A percentile compares a stretch with the other conserved stretches of the same genome.
Evolutionary conservation across 2,113 vertebrate genomes (phyloP).

Genomic region (Anolis carolinensis): DNA sequence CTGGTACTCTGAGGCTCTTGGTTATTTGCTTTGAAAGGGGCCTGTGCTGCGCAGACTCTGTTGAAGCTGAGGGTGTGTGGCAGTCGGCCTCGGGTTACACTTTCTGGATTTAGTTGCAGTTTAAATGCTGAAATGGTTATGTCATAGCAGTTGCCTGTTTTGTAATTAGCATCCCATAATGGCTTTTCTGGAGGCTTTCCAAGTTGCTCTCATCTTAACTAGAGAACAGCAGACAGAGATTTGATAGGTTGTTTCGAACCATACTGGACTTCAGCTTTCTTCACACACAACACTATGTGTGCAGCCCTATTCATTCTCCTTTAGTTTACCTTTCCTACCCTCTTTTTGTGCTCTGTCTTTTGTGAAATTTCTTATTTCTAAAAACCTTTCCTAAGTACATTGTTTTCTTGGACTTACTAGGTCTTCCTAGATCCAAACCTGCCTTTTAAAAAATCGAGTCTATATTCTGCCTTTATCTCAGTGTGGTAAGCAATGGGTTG

Average conservation of each 20-base stretch:
- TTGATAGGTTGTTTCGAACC: neutral
- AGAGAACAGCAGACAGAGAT: neutral
- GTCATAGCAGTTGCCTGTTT: neutral
- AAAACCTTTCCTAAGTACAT: neutral
- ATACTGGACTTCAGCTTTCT: neutral
- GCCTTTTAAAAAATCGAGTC: no score
- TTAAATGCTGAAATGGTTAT: neutral
- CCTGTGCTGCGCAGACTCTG: neutral
- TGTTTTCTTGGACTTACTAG: neutral
- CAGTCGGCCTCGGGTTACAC: neutral
- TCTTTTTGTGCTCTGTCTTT: neutral
- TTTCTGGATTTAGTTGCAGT: neutral
- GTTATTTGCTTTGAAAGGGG: neutral
- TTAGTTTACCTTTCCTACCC: neutral
- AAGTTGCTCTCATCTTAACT: neutral
- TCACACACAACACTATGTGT: neutral
- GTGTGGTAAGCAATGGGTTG: no score
- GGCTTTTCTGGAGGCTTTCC: constrained; percentile 1
- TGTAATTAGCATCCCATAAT: neutral
- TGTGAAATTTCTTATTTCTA: no score
- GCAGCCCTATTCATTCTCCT: neutral
- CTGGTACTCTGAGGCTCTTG: neutral
- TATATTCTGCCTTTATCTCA: no score
- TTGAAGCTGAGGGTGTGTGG: neutral
- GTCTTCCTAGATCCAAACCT: neutral